These are phyloP conservation scores for Lepidurus packardi DNA, from an alignment of 1,140 invertebrate genomes.

Conservation along the genomic window DNA sequence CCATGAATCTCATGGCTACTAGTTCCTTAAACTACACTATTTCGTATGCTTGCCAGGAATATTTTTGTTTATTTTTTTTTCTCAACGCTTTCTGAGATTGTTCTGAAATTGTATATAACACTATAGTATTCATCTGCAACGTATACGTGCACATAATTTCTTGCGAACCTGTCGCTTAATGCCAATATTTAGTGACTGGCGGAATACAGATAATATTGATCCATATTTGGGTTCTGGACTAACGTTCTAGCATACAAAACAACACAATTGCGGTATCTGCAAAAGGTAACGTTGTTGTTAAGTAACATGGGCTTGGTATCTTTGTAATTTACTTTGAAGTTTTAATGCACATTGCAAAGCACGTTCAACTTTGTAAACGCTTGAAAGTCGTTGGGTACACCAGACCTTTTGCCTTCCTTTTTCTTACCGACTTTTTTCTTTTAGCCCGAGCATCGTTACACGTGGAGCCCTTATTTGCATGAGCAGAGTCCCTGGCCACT, in stretches of 20 bases:
- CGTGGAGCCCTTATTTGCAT: slow-evolving; percentile 18
- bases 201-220: not conserved
- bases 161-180: not conserved
- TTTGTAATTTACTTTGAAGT: slow-evolving; percentile 1
- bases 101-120: not conserved
- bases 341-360: not conserved
- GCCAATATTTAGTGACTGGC: not conserved
- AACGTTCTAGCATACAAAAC: no score
- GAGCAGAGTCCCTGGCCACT: slow-evolving; percentile 8
- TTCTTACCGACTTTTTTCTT: not conserved
- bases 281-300: not conserved
- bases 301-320: not conserved
- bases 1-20: not conserved
- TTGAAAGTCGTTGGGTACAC: not conserved
- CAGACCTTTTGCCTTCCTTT: slow-evolving; percentile 5
- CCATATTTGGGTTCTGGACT: no score
- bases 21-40: not conserved
- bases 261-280: not conserved
- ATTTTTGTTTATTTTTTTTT: not conserved
- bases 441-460: slow-evolving; percentile 7
- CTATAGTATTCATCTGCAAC: not conserved
- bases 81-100: not conserved
- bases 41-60: not conserved
- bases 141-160: not conserved
- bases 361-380: not conserved